Percentiles rank a stretch among this genome's conserved stretches.
Conservation (phyloP, 2,797 vertebrate genomes). For the Sibirionetta formosa region DNA sequence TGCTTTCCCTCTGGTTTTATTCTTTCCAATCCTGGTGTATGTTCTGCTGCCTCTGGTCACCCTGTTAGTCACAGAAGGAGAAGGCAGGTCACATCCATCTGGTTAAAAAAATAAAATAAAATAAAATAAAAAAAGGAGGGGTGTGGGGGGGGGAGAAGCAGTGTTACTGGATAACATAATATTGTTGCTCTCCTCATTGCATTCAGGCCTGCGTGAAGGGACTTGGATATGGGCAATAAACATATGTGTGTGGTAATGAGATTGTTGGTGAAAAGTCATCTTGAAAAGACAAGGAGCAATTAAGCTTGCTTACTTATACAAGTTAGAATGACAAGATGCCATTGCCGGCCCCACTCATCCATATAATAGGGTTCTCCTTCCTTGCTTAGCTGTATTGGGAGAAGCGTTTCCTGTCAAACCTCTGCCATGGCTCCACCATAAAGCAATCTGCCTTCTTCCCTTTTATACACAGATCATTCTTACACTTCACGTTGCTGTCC, state of each 20-base stretch:
- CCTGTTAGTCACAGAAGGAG: conserved; percentile 37
- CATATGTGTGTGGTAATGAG: conserved; percentile 75
- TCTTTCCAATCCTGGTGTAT: not conserved
- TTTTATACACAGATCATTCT: conserved; percentile 40
- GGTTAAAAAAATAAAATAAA: not conserved
- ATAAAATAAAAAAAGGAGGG: no score
- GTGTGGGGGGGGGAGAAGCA: not conserved
- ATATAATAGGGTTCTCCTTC: conserved; percentile 74
- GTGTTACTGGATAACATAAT: not conserved
- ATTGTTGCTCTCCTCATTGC: not conserved
- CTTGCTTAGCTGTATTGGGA: conserved; percentile 44
- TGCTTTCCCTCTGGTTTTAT: conserved; percentile 25
- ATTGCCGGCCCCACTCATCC: conserved; percentile 64
- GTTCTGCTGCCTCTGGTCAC: conserved; percentile 34
- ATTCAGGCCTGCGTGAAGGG: conserved; percentile 31
- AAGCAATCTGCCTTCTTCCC: conserved; percentile 55
- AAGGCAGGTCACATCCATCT: conserved; percentile 25
- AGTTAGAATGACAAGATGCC: conserved; percentile 77
- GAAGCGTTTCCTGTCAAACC: conserved; percentile 67
- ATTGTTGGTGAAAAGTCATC: conserved; percentile 76
- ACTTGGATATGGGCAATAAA: conserved; percentile 64
- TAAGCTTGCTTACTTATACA: conserved; percentile 78
- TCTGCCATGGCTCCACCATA: conserved; percentile 67
- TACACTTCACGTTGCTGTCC: not conserved
- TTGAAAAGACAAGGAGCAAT: conserved; percentile 78